Conservation (phyloP, 2,888 invertebrate genomes). For the Agriopis marginaria region DNA sequence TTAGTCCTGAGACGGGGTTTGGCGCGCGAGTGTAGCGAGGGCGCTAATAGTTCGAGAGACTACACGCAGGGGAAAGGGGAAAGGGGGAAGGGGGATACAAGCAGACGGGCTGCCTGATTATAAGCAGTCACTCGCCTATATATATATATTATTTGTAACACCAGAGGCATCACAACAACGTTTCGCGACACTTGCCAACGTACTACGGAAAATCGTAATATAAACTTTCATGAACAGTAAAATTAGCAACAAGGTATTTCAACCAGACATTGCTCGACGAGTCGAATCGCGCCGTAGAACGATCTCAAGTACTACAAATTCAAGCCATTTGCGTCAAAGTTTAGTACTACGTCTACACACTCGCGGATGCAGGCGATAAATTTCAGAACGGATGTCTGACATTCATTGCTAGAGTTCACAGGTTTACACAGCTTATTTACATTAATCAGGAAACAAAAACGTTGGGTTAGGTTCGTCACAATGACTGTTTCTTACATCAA, state of each 20-base stretch:
- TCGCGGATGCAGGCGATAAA: conserved; percentile 43
- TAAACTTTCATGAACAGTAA: not conserved
- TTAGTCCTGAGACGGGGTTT: too few species aligned
- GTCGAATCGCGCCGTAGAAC: not conserved
- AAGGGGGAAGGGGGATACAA: too few species aligned
- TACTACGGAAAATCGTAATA: not conserved
- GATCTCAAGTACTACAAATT: conserved; percentile 30
- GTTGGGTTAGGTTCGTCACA: not conserved
- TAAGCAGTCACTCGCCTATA: too few species aligned
- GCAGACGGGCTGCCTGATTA: too few species aligned
- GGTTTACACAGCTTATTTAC: conserved; percentile 11
- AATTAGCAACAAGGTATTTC: conserved; percentile 10
- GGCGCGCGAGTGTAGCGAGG: too few species aligned
- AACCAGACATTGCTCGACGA: conserved; percentile 9
- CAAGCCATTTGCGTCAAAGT: conserved; percentile 38
- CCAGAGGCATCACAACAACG: too few species aligned
- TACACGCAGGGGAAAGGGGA: too few species aligned
- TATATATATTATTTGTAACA: too few species aligned
- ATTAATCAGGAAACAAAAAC: conserved; percentile 6
- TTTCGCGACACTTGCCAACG: too few species aligned
- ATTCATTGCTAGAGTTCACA: conserved; percentile 24
- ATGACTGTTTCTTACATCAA: too few species aligned
- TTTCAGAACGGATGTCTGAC: conserved; percentile 44
- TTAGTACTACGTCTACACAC: conserved; percentile 34
- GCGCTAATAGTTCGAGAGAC: too few species aligned